Base-by-base conservation (phyloP, 2,888 invertebrate genomes). In the Polymixis flavicincta region DNA sequence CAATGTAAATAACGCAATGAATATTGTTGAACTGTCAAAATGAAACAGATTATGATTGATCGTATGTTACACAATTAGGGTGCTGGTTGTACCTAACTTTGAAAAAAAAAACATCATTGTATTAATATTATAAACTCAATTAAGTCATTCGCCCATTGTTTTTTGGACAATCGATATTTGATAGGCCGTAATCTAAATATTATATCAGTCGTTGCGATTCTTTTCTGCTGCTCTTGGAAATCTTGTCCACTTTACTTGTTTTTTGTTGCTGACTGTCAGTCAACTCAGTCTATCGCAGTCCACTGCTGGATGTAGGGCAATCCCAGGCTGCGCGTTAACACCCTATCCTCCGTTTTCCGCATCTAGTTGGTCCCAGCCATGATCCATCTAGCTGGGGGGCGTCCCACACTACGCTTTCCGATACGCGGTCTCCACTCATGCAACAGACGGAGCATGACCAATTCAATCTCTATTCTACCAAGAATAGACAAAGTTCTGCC, bases 101-200 rank as follows among this genome's bases (percentile, higher is more conserved):
- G 13, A 14, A 22, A 50, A 28, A n/a, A 50, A 50, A 25, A 71
- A 69, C 32, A 70, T 50, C 68, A 69, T 50, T 70, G 69, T 70
- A 25, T 2, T 68, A 4, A 50, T n/a, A n/a, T 70, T 68, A 50
- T 70, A 70, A 70, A 70, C 70, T 37, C 68, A 65, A n/a, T 25
- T 68, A 50, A 1, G 7, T 37, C 50, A 50, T 50, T 25, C 50
- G 22, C 17, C 37, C 70, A 71, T 70, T 71, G 70, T 70, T 37
- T 19, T 69, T n/a, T 37, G 14, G 17, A 71, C 69, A 71, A 71
- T 69, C 25, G 70, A 69, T 68, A 69, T 50, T 22, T 69, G 48
- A 9, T 50, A 37, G 19, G 19, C 19, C 32, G 13, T 37, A n/a
- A 37, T n/a, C 68, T 50, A 70, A 70, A 70, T 68, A 70, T 70